These are phyloP conservation scores for Branchellion lobata DNA, from an alignment of 2,888 invertebrate genomes.

Conservation along the genomic window DNA sequence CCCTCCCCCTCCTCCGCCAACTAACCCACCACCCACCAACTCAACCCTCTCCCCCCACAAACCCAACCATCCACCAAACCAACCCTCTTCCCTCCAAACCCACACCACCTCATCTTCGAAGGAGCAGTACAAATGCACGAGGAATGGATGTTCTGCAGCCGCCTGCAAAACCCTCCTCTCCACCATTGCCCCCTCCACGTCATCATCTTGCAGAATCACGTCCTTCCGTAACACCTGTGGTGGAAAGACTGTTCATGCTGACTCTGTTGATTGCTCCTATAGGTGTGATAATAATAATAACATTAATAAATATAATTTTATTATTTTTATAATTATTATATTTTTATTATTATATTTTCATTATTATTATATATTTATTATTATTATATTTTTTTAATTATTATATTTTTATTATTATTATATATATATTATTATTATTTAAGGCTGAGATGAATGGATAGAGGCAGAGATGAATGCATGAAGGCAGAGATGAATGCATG, in stretches of 20 bases:
- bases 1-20: background rate
- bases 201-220: constrained; percentile 95
- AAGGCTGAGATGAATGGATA: too few species aligned
- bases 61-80: background rate
- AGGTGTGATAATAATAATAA: background rate
- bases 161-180: constrained; percentile 92
- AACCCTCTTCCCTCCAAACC: background rate
- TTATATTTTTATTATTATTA: too few species aligned
- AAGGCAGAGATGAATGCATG: too few species aligned
- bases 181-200: constrained; percentile 95
- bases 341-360: background rate
- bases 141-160: constrained; percentile 92
- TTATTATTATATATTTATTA: too few species aligned
- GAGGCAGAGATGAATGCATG: too few species aligned
- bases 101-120: constrained; percentile 96
- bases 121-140: constrained; percentile 95
- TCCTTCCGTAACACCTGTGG: constrained; percentile 90
- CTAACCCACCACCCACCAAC: constrained; percentile 13
- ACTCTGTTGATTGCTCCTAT: background rate
- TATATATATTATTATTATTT: too few species aligned
- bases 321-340: too few species aligned
- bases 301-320: too few species aligned
- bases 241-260: background rate
- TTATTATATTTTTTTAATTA: too few species aligned
- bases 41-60: background rate